phyloP scores from a whole-genome alignment of 1,140 invertebrate genomes.

The Oncopodura yosiiana region DNA sequence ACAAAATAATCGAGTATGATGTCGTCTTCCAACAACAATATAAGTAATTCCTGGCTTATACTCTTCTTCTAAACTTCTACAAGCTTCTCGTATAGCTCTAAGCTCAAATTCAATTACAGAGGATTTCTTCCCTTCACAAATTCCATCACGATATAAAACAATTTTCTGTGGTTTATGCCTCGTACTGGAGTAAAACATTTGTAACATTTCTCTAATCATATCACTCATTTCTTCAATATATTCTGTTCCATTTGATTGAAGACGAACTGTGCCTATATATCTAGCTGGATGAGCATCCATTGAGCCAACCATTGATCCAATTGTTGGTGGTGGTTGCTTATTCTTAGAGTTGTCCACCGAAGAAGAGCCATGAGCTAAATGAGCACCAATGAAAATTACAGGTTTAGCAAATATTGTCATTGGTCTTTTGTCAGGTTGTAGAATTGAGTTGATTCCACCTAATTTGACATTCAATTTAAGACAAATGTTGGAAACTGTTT shows the following conservation, averaged over 20 bases:
- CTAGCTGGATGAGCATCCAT: conserved; percentile 99
- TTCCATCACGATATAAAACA: conserved; percentile 91
- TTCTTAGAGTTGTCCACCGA: conserved; percentile 99
- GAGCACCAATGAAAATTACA: conserved; percentile 97
- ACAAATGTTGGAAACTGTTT: conserved; percentile 97
- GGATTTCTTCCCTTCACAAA: conserved; percentile 79
- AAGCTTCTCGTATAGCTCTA: conserved; percentile 94
- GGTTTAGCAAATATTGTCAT: conserved; percentile 93
- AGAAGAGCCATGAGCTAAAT: conserved; percentile 98
- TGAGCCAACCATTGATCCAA: conserved; percentile 95
- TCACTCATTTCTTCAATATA: conserved; percentile 96
- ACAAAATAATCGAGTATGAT: conserved; percentile 96
- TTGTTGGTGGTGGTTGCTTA: conserved; percentile 96
- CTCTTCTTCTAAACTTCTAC: conserved; percentile 93
- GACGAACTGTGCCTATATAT: conserved; percentile 96
- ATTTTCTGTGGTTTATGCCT: conserved; percentile 90
- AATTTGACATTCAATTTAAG: conserved; percentile 99
- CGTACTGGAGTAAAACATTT: conserved; percentile 95
- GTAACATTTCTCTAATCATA: conserved; percentile 89
- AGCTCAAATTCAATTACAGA: conserved; percentile 92
- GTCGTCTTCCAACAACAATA: conserved; percentile 96
- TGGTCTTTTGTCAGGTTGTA: conserved; percentile 92
- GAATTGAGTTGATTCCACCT: conserved; percentile 97
- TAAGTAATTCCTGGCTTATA: conserved; percentile 99
- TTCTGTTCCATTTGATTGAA: conserved; percentile 96